Evolutionary conservation across 2,797 vertebrate genomes (phyloP).

Genomic region (Cottoperca gobio): DNA sequence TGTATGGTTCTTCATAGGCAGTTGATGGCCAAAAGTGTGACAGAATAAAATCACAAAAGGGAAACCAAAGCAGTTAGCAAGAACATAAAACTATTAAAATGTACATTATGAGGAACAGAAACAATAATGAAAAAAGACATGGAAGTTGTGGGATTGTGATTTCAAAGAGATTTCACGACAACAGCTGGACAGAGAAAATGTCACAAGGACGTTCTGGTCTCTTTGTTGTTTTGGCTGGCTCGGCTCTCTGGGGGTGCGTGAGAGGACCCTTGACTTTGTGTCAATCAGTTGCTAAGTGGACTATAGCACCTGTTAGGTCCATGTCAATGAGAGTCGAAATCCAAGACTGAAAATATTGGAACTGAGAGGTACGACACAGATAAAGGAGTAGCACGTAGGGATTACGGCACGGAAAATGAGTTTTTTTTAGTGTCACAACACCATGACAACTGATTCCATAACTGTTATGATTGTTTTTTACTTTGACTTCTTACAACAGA

Average conservation of each 20-base stretch:
- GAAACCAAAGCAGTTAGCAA: background rate
- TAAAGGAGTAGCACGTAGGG: background rate
- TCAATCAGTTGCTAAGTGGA: conserved; percentile 24
- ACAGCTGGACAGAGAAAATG: background rate
- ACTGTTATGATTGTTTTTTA: background rate
- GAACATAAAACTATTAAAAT: background rate
- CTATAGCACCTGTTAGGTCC: background rate
- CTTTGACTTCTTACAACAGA: background rate
- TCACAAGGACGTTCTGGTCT: too few species aligned
- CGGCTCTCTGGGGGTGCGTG: too few species aligned
- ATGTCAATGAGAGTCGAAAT: background rate
- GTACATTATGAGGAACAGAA: background rate
- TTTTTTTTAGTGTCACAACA: background rate
- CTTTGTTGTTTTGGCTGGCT: too few species aligned
- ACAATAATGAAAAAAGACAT: background rate
- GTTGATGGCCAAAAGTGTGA: background rate
- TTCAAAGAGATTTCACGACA: background rate
- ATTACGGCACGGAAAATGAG: background rate
- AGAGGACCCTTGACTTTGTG: conserved; percentile 17
- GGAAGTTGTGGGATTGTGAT: background rate
- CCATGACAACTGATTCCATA: background rate
- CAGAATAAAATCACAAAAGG: background rate
- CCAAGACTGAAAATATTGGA: background rate
- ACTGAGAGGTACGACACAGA: background rate
- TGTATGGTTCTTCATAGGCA: background rate